A percentile compares a stretch with the other conserved stretches of the same genome.
Conservation (phyloP, 2,888 invertebrate species). For the Cinara cedri region DNA sequence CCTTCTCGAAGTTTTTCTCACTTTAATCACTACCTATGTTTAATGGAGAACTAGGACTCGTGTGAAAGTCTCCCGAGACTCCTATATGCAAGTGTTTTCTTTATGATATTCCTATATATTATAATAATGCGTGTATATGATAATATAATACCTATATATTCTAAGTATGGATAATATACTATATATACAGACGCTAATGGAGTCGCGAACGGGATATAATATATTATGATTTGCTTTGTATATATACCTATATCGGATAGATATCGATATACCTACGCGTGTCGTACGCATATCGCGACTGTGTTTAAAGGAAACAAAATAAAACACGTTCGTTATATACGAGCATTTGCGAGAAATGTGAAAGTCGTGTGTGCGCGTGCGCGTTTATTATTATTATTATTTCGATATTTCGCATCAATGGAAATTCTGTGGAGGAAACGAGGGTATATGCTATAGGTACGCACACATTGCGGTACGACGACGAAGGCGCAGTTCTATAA, state of each 20-base stretch:
- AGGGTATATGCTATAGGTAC: constrained; percentile 18
- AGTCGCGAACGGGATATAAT: too few relatives aligned
- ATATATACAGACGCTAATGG: too few relatives aligned
- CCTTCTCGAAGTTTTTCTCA: too few relatives aligned
- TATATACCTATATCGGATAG: too few relatives aligned
- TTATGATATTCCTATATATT: too few relatives aligned
- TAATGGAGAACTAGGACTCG: too few relatives aligned
- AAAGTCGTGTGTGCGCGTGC: background rate
- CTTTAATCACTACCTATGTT: too few relatives aligned
- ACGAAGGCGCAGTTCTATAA: background rate
- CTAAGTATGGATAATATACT: too few relatives aligned
- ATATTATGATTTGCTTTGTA: too few relatives aligned
- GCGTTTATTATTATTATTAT: background rate
- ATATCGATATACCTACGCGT: background rate
- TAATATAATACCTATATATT: background rate
- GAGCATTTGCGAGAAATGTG: constrained; percentile 8
- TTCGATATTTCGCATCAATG: constrained; percentile 47
- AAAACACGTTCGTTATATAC: constrained; percentile 12
- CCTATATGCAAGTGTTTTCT: too few relatives aligned
- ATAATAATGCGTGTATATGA: too few relatives aligned
- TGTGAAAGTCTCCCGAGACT: too few relatives aligned
- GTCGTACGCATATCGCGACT: constrained; percentile 9
- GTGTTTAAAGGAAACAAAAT: constrained; percentile 8
- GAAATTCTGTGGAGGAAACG: constrained; percentile 27
- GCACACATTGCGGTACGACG: background rate